Conservation (phyloP, 2,797 vertebrate genomes). For the Gymnothorax reevesii region DNA sequence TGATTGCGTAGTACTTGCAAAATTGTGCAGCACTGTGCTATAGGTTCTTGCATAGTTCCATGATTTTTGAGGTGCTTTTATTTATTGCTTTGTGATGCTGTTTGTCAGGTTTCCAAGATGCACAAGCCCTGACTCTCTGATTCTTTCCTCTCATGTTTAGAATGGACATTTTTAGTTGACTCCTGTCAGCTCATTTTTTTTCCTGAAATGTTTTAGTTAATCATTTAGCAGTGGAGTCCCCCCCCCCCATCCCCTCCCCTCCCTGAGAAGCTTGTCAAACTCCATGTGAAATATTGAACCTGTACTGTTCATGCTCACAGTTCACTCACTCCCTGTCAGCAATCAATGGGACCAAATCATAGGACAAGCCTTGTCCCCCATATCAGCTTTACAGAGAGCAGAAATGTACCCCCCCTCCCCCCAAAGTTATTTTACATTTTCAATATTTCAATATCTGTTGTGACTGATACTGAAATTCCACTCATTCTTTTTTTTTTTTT, state of each 20-base stretch:
- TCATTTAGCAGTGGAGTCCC: not conserved
- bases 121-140: not conserved
- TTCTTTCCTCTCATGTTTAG: not conserved
- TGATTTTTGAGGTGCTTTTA: not conserved
- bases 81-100: not conserved
- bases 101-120: not conserved
- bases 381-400: slow-evolving; percentile 44
- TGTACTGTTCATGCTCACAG: slow-evolving; percentile 41
- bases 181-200: not conserved
- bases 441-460: slow-evolving; percentile 34
- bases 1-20: not conserved
- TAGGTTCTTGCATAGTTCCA: not conserved
- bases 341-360: slow-evolving; percentile 61
- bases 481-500: slow-evolving; percentile 36
- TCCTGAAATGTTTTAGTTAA: not conserved
- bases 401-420: slow-evolving; percentile 44
- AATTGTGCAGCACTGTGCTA: not conserved
- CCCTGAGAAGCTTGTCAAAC: slow-evolving; percentile 15
- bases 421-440: not conserved
- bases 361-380: slow-evolving; percentile 42
- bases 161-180: not conserved
- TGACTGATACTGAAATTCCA: slow-evolving; percentile 44
- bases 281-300: not conserved
- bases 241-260: too few species aligned
- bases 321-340: slow-evolving; percentile 40